These are phyloP conservation scores for Sphinx pinastri DNA, from an alignment of 2,888 invertebrate species.

Conservation along the genomic window DNA sequence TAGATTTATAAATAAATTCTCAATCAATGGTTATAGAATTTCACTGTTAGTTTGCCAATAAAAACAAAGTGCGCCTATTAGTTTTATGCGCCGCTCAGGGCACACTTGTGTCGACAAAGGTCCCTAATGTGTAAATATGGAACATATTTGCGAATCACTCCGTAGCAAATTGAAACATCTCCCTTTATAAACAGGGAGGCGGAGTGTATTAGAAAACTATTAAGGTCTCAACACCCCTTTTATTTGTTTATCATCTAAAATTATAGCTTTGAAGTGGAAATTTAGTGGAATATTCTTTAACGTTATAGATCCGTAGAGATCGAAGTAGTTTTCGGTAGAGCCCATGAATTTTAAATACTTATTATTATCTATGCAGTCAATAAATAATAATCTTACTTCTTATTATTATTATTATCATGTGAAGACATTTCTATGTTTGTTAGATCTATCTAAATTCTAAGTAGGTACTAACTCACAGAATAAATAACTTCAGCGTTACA, in stretches of 20 bases:
- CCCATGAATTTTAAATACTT: too few relatives aligned
- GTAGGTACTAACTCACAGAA: too few relatives aligned
- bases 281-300: neutral
- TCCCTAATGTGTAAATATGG: conserved; percentile 65
- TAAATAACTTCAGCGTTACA: too few relatives aligned
- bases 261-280: neutral
- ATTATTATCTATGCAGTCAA: too few relatives aligned
- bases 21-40: too few relatives aligned
- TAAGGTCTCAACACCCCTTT: conserved; percentile 59
- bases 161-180: conserved; percentile 74
- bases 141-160: conserved; percentile 72
- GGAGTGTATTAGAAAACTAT: conserved; percentile 73
- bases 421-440: too few relatives aligned
- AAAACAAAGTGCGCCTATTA: conserved; percentile 11
- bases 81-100: conserved; percentile 17
- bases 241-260: conserved; percentile 26
- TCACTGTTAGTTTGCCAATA: neutral
- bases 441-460: too few relatives aligned
- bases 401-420: too few relatives aligned
- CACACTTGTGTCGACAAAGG: conserved; percentile 50
- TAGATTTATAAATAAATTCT: too few relatives aligned
- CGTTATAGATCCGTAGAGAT: neutral
- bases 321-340: too few relatives aligned
- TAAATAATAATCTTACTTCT: too few relatives aligned
- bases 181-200: conserved; percentile 62